A percentile compares a stretch with the other conserved stretches of the same genome.
Conservation (phyloP, 2,888 invertebrate genomes). For the Melipona beecheii region DNA sequence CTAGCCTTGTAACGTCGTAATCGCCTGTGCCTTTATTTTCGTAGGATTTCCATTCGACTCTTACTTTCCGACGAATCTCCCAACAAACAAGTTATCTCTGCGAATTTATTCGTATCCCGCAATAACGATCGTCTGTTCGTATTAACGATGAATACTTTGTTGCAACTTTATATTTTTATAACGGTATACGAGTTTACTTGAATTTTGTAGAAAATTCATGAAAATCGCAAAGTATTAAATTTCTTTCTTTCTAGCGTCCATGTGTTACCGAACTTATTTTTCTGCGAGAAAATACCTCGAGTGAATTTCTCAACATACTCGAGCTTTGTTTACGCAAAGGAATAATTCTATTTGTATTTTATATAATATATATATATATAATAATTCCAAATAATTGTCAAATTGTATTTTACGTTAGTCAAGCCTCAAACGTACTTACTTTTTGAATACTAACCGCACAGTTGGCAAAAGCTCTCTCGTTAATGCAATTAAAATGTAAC, state of each 20-base stretch:
- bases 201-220: too few relatives aligned
- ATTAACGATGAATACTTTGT: too few relatives aligned
- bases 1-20: neutral
- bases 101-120: neutral
- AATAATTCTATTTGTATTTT: too few relatives aligned
- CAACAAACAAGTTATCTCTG: neutral
- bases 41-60: neutral
- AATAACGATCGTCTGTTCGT: neutral
- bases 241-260: neutral
- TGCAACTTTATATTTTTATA: too few relatives aligned
- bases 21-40: neutral
- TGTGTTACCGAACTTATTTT: neutral
- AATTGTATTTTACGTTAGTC: too few relatives aligned
- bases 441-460: too few relatives aligned
- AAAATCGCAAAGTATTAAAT: neutral
- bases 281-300: neutral
- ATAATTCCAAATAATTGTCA: too few relatives aligned
- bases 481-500: neutral
- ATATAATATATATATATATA: too few relatives aligned
- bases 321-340: neutral
- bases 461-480: neutral
- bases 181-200: too few relatives aligned
- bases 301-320: neutral
- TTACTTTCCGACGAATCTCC: neutral
- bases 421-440: too few relatives aligned